Conservation (phyloP, 2,888 invertebrate species). For the Physocephala rufipes region DNA sequence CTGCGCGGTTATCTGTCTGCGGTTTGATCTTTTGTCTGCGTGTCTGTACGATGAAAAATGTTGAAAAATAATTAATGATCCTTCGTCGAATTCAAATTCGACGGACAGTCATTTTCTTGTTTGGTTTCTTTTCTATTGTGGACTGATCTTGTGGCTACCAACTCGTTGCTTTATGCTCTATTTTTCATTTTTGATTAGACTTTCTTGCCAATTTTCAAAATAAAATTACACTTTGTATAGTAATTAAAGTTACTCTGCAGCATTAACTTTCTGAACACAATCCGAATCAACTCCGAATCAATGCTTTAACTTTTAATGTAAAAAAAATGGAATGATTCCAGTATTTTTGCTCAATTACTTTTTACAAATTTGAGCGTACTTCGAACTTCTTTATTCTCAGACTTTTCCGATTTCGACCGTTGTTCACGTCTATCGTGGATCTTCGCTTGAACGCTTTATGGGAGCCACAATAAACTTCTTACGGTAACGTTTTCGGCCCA, state of each 20-base stretch:
- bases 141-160: background rate
- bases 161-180: too few species aligned
- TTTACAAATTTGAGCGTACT: conserved; percentile 41
- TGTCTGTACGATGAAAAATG: conserved; percentile 49
- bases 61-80: conserved; percentile 57
- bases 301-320: background rate
- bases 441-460: background rate
- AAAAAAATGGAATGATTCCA: conserved; percentile 26
- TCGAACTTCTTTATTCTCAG: background rate
- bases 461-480: background rate
- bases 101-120: conserved; percentile 13
- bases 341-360: conserved; percentile 62
- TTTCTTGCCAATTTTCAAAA: too few species aligned
- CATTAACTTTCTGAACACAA: too few species aligned
- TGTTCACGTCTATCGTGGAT: conserved; percentile 22
- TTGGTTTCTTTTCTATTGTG: conserved; percentile 4
- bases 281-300: background rate
- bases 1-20: background rate
- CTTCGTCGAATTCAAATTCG: conserved; percentile 49
- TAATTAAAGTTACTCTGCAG: too few species aligned
- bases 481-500: conserved; percentile 40
- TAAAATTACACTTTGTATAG: too few species aligned
- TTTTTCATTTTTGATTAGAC: too few species aligned
- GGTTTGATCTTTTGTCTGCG: background rate
- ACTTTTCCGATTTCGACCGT: conserved; percentile 30